These are phyloP conservation scores for Phylloscopus trochiloides DNA, from an alignment of 2,113 vertebrate species.

Conservation along the genomic window DNA sequence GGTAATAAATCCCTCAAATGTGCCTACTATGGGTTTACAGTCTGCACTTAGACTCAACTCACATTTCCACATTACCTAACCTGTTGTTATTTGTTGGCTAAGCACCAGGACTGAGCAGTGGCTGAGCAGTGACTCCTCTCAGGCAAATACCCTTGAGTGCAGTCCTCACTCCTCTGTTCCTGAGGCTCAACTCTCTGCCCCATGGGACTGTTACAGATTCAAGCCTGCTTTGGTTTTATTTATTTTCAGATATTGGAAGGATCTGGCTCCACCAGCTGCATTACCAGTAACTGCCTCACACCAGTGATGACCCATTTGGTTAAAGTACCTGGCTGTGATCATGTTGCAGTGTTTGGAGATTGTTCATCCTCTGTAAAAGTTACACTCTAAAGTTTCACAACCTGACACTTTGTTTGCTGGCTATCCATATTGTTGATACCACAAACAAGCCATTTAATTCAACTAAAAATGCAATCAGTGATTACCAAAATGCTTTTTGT, in stretches of 20 bases:
- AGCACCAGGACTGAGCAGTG: neutral
- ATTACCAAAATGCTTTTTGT: neutral
- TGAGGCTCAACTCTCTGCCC: neutral
- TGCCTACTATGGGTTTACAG: neutral
- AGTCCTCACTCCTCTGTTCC: neutral
- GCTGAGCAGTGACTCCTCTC: neutral
- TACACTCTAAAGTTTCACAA: neutral
- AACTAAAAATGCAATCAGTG: neutral
- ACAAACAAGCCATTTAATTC: neutral
- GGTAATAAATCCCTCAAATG: neutral
- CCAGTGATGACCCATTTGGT: neutral
- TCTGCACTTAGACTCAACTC: neutral
- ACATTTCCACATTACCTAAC: neutral
- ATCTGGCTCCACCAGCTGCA: neutral
- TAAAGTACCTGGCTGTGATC: neutral
- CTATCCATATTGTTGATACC: neutral
- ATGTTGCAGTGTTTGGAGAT: neutral
- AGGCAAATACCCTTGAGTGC: neutral
- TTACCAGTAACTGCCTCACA: neutral
- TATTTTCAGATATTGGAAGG: neutral
- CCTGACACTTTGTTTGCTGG: neutral
- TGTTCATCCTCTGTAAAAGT: neutral
- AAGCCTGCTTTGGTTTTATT: neutral
- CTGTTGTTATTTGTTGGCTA: neutral
- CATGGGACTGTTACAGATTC: neutral